Percentiles rank a stretch among this genome's conserved stretches.
phyloP scores from a whole-genome alignment of 1,140 invertebrate genomes.

The Lepidurus couesii region DNA sequence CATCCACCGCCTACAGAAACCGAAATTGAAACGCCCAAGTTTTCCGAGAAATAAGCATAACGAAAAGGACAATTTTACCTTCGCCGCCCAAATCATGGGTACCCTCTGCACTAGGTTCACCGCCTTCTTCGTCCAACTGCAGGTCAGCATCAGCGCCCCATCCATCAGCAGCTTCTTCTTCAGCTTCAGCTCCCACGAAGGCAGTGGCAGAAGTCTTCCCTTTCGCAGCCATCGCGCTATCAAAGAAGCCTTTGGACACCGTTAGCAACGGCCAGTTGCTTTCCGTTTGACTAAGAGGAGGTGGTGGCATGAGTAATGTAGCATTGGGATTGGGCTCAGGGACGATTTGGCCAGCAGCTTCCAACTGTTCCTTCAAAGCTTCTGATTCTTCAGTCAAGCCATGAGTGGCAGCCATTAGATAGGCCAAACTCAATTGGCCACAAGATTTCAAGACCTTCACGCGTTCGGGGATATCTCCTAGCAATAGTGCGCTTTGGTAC shows the following conservation, averaged over 20 bases:
- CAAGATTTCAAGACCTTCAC: constrained; percentile 66
- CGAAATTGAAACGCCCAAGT: constrained; percentile 35
- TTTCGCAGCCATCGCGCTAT: constrained; percentile 56
- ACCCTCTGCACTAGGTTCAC: constrained; percentile 48
- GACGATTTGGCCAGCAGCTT: constrained; percentile 60
- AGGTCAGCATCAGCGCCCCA: constrained; percentile 89
- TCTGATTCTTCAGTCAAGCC: constrained; percentile 75
- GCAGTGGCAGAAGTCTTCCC: constrained; percentile 42
- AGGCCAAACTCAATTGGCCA: constrained; percentile 56
- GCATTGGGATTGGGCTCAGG: constrained; percentile 71
- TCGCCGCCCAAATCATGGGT: constrained; percentile 47
- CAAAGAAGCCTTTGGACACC: constrained; percentile 75
- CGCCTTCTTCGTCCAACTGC: constrained; percentile 58
- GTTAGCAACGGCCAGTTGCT: constrained; percentile 95
- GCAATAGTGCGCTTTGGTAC: constrained; percentile 86
- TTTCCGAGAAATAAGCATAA: not conserved
- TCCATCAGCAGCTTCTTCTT: constrained; percentile 63
- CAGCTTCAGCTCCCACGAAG: constrained; percentile 49
- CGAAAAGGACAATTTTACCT: constrained; percentile 41
- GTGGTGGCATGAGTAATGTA: constrained; percentile 72
- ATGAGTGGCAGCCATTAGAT: constrained; percentile 92
- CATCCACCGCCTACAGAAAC: constrained; percentile 59
- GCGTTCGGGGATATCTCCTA: constrained; percentile 88
- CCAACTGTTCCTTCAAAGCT: constrained; percentile 61
- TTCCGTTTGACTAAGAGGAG: constrained; percentile 79